phyloP scores from a whole-genome alignment of 2,888 invertebrate species.

The Apamea monoglypha region DNA sequence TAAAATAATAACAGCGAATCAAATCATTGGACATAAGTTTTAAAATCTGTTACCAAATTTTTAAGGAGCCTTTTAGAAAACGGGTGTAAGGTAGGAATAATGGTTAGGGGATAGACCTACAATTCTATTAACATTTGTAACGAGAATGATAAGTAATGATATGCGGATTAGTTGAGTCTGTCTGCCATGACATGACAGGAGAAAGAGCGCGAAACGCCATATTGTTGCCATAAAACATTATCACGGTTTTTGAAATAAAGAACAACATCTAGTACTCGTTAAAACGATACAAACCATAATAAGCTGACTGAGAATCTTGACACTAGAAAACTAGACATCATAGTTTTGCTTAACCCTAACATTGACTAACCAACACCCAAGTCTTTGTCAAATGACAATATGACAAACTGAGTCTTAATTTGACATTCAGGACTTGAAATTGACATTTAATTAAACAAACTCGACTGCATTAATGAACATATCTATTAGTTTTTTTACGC shows the following conservation, averaged over 20 bases:
- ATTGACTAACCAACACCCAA: slow-evolving; percentile 38
- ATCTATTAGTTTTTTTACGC: slow-evolving; percentile 77
- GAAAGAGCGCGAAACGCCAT: slow-evolving; percentile 41
- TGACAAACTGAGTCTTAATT: slow-evolving; percentile 41
- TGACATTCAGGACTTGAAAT: slow-evolving; percentile 56
- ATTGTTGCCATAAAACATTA: slow-evolving; percentile 37
- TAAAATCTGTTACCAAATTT: not conserved
- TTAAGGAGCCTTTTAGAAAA: not conserved
- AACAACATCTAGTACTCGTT: slow-evolving; percentile 33
- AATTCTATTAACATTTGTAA: not conserved
- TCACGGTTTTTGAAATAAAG: not conserved
- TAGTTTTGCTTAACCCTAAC: slow-evolving; percentile 59
- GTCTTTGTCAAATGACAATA: slow-evolving; percentile 45
- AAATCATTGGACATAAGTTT: not conserved
- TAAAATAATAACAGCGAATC: not conserved
- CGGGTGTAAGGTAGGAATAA: not conserved
- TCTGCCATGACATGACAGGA: slow-evolving; percentile 7
- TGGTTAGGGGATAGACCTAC: not conserved
- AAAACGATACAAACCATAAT: slow-evolving; percentile 55
- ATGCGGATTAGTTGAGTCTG: not conserved
- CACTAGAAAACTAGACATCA: slow-evolving; percentile 42
- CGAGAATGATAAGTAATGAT: not conserved
- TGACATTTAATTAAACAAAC: slow-evolving; percentile 56
- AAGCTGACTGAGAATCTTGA: slow-evolving; percentile 60
- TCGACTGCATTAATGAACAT: slow-evolving; percentile 76